Conservation (phyloP, 2,888 invertebrate genomes). For the Ochropleura leucogaster region DNA sequence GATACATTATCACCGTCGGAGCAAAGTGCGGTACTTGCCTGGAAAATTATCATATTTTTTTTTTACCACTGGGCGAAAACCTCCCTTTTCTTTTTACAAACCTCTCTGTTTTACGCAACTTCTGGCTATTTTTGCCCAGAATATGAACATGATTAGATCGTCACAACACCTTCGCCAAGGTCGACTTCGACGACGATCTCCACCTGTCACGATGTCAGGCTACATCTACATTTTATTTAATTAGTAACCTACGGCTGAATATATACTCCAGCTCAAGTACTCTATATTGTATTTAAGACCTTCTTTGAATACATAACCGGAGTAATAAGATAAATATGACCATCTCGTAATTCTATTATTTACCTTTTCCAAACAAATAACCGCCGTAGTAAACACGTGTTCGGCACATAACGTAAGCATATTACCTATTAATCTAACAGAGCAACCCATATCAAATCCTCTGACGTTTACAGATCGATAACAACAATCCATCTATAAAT, state of each 20-base stretch:
- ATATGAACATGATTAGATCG: no score
- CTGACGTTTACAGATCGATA: conserved; percentile 58
- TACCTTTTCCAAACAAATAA: conserved; percentile 3
- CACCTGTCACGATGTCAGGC: no score
- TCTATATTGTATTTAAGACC: not conserved
- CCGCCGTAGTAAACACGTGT: conserved; percentile 7
- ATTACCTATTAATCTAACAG: conserved; percentile 41
- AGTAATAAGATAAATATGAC: not conserved
- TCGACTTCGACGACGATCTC: no score
- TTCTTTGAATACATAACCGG: not conserved
- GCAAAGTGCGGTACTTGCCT: not conserved
- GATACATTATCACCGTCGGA: conserved; percentile 2
- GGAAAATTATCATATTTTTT: conserved; percentile 5
- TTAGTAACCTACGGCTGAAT: no score
- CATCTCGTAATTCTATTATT: not conserved
- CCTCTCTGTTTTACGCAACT: no score
- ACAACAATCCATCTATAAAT: conserved; percentile 42
- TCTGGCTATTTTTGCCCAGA: no score
- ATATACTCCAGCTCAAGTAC: no score
- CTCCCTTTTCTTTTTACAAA: no score
- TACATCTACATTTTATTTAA: no score
- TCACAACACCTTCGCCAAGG: no score
- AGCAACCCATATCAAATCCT: conserved; percentile 50
- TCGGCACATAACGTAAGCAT: conserved; percentile 9
- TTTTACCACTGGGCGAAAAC: no score